Conservation (phyloP, 2,797 vertebrate genomes). For the Botia kubotai region DNA sequence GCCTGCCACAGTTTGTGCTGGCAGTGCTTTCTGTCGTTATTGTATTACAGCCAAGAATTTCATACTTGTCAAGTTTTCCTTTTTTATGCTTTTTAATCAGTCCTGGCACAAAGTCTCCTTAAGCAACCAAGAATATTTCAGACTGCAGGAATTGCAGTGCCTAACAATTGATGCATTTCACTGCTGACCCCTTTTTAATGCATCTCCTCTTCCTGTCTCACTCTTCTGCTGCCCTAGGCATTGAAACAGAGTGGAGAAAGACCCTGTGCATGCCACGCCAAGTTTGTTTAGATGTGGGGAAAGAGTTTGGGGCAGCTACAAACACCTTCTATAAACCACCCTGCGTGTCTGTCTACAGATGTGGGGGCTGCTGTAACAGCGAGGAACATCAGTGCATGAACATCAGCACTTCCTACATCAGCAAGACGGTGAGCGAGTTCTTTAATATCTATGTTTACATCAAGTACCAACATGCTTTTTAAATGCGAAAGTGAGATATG, state of each 20-base stretch:
- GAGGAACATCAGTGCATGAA: slow-evolving; percentile 96
- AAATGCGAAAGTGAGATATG: no score
- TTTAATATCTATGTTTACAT: background rate
- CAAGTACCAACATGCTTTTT: no score
- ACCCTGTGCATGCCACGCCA: slow-evolving; percentile 96
- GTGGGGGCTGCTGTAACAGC: slow-evolving; percentile 98
- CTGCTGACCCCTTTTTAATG: slow-evolving; percentile 44
- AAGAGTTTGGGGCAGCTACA: slow-evolving; percentile 96
- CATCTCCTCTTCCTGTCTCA: slow-evolving; percentile 60
- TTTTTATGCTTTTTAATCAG: background rate
- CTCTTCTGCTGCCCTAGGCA: slow-evolving; percentile 83
- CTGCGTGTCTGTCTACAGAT: slow-evolving; percentile 99
- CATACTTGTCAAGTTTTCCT: background rate
- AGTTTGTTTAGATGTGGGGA: slow-evolving; percentile 98
- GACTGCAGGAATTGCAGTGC: background rate
- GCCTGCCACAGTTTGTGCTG: slow-evolving; percentile 10
- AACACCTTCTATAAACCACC: slow-evolving; percentile 99
- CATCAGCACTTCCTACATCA: slow-evolving; percentile 92
- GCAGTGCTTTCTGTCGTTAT: slow-evolving; percentile 15
- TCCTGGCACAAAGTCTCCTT: slow-evolving; percentile 19
- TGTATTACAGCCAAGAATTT: slow-evolving; percentile 1
- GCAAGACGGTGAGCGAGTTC: slow-evolving; percentile 90
- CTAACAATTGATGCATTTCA: slow-evolving; percentile 18
- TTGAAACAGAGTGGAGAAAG: slow-evolving; percentile 98
- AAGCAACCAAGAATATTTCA: slow-evolving; percentile 28